These are phyloP conservation scores for Ditula angustiorana DNA, from an alignment of 2,888 invertebrate species.

Conservation along the genomic window DNA sequence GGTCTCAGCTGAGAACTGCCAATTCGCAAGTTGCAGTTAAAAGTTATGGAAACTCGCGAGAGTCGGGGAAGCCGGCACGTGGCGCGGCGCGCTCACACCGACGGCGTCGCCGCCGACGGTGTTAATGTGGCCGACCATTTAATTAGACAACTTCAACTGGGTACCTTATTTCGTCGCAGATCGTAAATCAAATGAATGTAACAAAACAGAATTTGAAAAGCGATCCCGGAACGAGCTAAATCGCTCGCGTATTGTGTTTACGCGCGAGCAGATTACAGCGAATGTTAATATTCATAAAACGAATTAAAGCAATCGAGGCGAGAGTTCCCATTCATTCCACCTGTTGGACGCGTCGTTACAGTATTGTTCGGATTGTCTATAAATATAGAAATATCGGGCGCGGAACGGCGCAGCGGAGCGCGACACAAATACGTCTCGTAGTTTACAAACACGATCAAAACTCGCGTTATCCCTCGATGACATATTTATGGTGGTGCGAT, in stretches of 20 bases:
- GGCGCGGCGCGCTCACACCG: slow-evolving; percentile 3
- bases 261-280: slow-evolving; percentile 11
- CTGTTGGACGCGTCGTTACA: slow-evolving; percentile 21
- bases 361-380: slow-evolving; percentile 21
- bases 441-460: slow-evolving; percentile 2
- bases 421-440: neutral
- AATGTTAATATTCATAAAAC: slow-evolving; percentile 34
- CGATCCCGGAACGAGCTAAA: slow-evolving; percentile 12
- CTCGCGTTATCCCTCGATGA: slow-evolving; percentile 1
- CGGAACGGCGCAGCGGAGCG: neutral
- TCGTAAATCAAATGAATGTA: slow-evolving; percentile 2
- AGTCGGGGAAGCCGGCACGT: neutral
- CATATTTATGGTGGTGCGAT: neutral
- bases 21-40: slow-evolving; percentile 25
- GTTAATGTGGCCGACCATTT: neutral
- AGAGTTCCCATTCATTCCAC: slow-evolving; percentile 25
- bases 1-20: slow-evolving; percentile 12
- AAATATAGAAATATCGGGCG: slow-evolving; percentile 24
- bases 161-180: neutral
- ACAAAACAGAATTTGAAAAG: slow-evolving; percentile 16
- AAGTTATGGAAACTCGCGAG: slow-evolving; percentile 19
- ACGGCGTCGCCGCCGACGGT: neutral
- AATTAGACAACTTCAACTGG: neutral
- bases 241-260: slow-evolving; percentile 20
- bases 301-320: slow-evolving; percentile 28